Conservation (phyloP, 1,140 invertebrate species). For the Elymnias hypermnestra region DNA sequence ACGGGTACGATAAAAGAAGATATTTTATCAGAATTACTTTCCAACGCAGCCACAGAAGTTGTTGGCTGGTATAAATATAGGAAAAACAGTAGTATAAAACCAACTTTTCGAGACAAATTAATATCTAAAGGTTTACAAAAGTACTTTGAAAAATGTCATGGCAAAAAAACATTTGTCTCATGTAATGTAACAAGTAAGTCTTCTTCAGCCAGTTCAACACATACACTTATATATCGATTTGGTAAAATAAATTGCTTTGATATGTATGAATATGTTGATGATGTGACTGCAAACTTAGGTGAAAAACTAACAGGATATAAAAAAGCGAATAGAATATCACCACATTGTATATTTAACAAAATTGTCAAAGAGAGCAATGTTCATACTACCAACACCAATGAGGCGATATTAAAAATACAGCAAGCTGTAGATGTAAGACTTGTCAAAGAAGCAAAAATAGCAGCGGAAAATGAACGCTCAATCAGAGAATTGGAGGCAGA, state of each 20-base stretch:
- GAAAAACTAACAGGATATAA: conserved; percentile 66
- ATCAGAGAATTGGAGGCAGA: conserved; percentile 63
- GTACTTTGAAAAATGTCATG: conserved; percentile 70
- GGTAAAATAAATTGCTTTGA: conserved; percentile 69
- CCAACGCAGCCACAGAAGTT: conserved; percentile 72
- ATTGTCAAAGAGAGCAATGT: conserved; percentile 63
- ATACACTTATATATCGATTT: conserved; percentile 77
- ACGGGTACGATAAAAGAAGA: conserved; percentile 75
- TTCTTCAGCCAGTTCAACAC: conserved; percentile 68
- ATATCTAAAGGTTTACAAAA: conserved; percentile 77
- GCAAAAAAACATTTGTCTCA: conserved; percentile 71
- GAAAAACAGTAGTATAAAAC: conserved; percentile 66
- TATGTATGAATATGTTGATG: conserved; percentile 66
- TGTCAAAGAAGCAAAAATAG: conserved; percentile 55
- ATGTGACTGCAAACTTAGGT: conserved; percentile 69
- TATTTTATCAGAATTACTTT: conserved; percentile 70
- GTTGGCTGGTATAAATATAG: conserved; percentile 81
- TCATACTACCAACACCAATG: conserved; percentile 47
- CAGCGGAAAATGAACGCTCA: conserved; percentile 57
- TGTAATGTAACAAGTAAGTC: conserved; percentile 74
- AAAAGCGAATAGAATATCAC: conserved; percentile 40
- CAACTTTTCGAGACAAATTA: conserved; percentile 76
- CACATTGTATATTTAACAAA: conserved; percentile 55
- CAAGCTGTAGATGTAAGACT: conserved; percentile 61
- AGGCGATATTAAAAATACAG: conserved; percentile 61